Base-by-base conservation (phyloP, 1,140 invertebrate species). In the Trachelipus rathkii region DNA sequence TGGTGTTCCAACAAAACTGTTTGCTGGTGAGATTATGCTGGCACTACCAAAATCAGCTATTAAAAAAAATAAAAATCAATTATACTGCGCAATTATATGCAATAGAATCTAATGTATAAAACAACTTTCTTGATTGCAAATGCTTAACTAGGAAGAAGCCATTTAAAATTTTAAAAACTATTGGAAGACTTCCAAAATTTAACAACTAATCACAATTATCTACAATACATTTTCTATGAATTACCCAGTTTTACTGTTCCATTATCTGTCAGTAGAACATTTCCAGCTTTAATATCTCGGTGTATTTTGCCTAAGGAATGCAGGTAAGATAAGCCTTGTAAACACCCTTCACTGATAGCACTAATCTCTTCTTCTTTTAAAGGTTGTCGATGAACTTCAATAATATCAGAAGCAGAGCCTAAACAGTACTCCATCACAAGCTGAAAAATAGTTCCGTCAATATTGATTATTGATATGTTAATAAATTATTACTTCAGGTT, bases 361-460 rank as follows among this genome's bases (percentile, higher is more conserved):
- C 95, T 91, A 82, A 99, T 99, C 87, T 99, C 97, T 82, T 97
- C 93, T 85, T 99, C 97, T 81, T 92, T 92, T 73, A 99, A 85
- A 10, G 96, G 95, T 82, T 95, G 91, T 85, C 99, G 99, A 86
- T 99, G 95, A 44, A 99, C 97, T 90, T 99, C 97, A 78, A 99
- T 94, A 82, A 99, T 98, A 85, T 99, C 98, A 4, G 97, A 98
- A 46, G 97, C 96, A 6, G 96, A 99, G n/a, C 98, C 98, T 71
- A 99, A 90, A 87, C 98, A 99, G 86, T 99, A 99, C 86, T 99
- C 98, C 97, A 99, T 99, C n/a, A 99, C 97, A 80, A 99, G 89
- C 92, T 92, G 83, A 60, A 13, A 60, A 60, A 33, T 3, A 33
- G 33, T 33, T 33, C 1, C 33, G 6, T 3, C 33, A 33, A 33